Evolutionary conservation across 2,797 vertebrate species (phyloP), one percentile per base, ranked within the genome.

Genomic region (Hippocampus kuda): DNA sequence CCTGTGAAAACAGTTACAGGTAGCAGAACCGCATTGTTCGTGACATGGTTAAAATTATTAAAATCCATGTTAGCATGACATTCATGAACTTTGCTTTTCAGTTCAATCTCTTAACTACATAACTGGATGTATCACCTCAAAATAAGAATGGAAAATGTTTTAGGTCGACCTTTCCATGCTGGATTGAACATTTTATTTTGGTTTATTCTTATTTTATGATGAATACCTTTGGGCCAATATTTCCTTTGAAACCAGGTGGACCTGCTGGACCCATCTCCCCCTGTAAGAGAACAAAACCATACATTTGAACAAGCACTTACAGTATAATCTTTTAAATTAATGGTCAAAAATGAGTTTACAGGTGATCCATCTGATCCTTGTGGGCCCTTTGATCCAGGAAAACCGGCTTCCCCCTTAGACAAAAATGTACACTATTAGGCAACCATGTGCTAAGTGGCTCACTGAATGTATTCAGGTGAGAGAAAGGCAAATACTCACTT

Each of bases 401-500:
- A 82, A 76, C 97, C 97, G 79, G 65, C 66, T 81, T 96, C 94
- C 79, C 97, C 97, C 97, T 67, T 99, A 60, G 44, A 87, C 78
- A 5, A 81, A 41, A 81, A 53, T 41, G 75, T 16, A 60, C 53
- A 24, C 10, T 65, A n/a, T 66, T 44, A 46, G 4, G n/a, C 24
- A 34, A 20, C 18, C 34, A 9, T 20, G 6, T 20, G 15, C 30
- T 20, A 20, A 16, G 41, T 41, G 34, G 1, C 4, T 24, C 24
- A 65, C 20, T 48, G 44, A 1, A 30, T 65, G 42, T 27, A 64
- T 15, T 65, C 1, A 49, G 46, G 7, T 57, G 15, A 56, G 72
- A 73, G 42, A 22, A 63, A 51, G 68, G 51, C 44, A 70, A 26
- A 56, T 69, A 49, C 80, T 88, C 56, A 92, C 97, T 92, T 98